A percentile compares a stretch with the other conserved stretches of the same genome.
Evolutionary conservation across 2,797 vertebrate species (phyloP).

Genomic region (Lates japonicus): DNA sequence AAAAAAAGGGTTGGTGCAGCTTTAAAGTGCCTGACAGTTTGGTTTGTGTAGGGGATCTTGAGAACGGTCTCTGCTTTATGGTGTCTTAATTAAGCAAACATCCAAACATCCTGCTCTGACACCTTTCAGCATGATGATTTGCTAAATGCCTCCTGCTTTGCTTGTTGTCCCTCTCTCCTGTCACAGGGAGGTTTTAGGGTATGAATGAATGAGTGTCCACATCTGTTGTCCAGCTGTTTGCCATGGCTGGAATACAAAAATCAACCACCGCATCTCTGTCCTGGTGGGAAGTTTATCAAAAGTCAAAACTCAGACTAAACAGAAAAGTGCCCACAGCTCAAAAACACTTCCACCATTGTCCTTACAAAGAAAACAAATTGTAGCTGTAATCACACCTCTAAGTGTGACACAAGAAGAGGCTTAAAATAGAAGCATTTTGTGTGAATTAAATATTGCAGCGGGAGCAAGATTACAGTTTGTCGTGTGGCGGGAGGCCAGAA

Average conservation of each 20-base stretch:
- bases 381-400: not conserved
- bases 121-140: no score
- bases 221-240: constrained; percentile 18
- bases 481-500: not conserved
- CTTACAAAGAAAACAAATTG: not conserved
- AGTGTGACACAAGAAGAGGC: not conserved
- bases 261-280: not conserved
- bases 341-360: constrained; percentile 5
- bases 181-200: not conserved
- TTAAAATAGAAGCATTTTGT: not conserved
- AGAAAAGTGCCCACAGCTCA: not conserved
- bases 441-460: not conserved
- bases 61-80: not conserved
- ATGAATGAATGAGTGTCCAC: constrained; percentile 2
- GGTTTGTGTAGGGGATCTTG: not conserved
- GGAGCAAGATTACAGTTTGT: not conserved
- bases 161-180: not conserved
- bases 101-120: not conserved
- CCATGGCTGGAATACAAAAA: not conserved
- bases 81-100: not conserved
- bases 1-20: not conserved
- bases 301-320: constrained; percentile 24
- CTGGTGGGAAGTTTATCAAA: not conserved
- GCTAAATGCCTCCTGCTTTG: no score
- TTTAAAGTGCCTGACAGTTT: not conserved